phyloP scores from a whole-genome alignment of 2,113 vertebrate species.

The Camelus dromedarius region DNA sequence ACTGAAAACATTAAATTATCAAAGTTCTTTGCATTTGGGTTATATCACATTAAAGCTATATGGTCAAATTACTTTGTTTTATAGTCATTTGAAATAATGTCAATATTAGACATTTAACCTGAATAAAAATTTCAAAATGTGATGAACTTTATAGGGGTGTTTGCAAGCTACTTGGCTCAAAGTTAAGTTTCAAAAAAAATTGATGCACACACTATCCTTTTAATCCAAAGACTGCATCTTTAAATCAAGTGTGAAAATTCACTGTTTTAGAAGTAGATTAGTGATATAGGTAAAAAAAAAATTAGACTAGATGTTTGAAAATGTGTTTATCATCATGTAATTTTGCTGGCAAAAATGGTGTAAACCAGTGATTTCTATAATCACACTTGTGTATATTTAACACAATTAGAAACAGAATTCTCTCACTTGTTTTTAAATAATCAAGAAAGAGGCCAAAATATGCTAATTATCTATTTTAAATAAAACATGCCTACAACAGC shows the following conservation, averaged over 20 bases:
- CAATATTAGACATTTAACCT: background rate
- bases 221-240: background rate
- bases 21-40: background rate
- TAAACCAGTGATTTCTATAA: background rate
- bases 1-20: background rate
- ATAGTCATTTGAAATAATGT: background rate
- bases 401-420: background rate
- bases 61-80: background rate
- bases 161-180: background rate
- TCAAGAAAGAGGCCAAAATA: background rate
- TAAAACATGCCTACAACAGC: background rate
- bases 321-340: background rate
- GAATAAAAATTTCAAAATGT: background rate
- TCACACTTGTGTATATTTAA: background rate
- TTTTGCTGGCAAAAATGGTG: background rate
- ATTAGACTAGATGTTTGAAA: background rate
- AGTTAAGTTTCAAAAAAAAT: background rate
- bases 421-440: background rate
- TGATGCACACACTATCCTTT: background rate
- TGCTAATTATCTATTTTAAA: background rate
- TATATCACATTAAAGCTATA: background rate
- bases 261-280: background rate
- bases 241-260: background rate
- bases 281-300: background rate
- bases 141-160: background rate